Conservation (phyloP, 2,888 invertebrate genomes). For the Uloborus plumipes region DNA sequence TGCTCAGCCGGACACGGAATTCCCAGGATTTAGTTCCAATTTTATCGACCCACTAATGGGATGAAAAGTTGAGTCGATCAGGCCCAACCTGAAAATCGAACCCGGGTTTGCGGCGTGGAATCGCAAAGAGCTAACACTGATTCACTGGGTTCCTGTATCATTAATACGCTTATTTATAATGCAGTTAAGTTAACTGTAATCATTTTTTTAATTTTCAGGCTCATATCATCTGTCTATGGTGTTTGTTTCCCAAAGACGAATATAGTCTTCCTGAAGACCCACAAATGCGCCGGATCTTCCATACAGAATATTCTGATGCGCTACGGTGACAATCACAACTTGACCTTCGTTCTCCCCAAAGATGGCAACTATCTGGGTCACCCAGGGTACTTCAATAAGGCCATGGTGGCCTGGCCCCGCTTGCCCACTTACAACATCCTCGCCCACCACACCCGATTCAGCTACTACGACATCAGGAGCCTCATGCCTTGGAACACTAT, state of each 20-base stretch:
- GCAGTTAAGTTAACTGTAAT: not conserved
- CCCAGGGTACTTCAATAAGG: slow-evolving; percentile 66
- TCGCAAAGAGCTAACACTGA: too few species aligned
- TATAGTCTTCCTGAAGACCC: slow-evolving; percentile 70
- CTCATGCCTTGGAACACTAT: slow-evolving; percentile 66
- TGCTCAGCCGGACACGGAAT: too few species aligned
- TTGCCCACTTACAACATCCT: slow-evolving; percentile 66
- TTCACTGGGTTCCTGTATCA: too few species aligned
- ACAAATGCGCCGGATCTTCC: slow-evolving; percentile 70
- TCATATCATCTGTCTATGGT: slow-evolving; percentile 21
- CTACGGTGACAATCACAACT: slow-evolving; percentile 67
- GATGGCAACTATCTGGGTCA: slow-evolving; percentile 68
- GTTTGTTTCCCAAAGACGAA: slow-evolving; percentile 67
- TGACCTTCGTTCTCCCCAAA: slow-evolving; percentile 68
- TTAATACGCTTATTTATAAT: too few species aligned
- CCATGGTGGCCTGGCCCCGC: slow-evolving; percentile 64
- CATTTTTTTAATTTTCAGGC: slow-evolving; percentile 28
- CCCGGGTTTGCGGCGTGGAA: too few species aligned
- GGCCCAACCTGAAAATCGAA: too few species aligned
- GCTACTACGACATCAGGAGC: slow-evolving; percentile 57
- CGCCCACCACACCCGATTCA: slow-evolving; percentile 66
- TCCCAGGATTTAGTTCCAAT: too few species aligned
- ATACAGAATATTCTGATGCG: slow-evolving; percentile 70
- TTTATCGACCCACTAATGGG: too few species aligned
- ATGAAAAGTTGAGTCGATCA: too few species aligned